Evolutionary conservation across 2,888 invertebrate species (phyloP).

Genomic region (Arctia plantaginis): DNA sequence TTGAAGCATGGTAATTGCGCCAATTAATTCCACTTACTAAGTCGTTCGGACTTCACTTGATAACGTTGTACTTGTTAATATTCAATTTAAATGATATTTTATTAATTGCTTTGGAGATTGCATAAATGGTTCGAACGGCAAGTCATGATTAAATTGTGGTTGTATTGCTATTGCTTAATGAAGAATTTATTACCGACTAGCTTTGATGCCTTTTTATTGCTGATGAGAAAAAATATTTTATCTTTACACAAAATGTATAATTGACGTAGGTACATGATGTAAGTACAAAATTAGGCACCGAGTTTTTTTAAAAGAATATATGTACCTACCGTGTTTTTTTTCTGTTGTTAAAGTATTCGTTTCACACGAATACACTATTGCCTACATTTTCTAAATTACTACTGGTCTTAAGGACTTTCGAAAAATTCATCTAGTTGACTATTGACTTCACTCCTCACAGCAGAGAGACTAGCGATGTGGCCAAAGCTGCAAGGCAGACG

Average conservation of each 20-base stretch:
- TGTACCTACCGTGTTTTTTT: too few species aligned
- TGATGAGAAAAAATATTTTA: background rate
- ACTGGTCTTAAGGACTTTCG: too few species aligned
- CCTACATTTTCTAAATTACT: too few species aligned
- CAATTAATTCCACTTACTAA: constrained; percentile 42
- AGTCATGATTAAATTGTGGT: constrained; percentile 15
- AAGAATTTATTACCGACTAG: constrained; percentile 1
- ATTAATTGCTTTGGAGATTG: constrained; percentile 37
- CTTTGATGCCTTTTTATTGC: background rate
- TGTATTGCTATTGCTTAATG: constrained; percentile 5
- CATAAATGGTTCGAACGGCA: constrained; percentile 4
- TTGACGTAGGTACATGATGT: background rate
- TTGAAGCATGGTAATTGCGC: constrained; percentile 45
- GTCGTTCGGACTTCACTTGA: constrained; percentile 33
- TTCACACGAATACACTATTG: too few species aligned
- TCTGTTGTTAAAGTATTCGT: too few species aligned
- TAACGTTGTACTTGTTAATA: constrained; percentile 30
- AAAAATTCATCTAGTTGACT: too few species aligned
- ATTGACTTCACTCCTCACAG: background rate
- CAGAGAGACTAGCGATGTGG: background rate
- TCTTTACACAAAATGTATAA: background rate
- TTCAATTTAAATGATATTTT: constrained; percentile 38
- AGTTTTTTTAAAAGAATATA: background rate
- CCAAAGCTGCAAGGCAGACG: too few species aligned
- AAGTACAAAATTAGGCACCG: background rate